Conservation (phyloP, 2,888 invertebrate species). For the Acleris cristana region DNA sequence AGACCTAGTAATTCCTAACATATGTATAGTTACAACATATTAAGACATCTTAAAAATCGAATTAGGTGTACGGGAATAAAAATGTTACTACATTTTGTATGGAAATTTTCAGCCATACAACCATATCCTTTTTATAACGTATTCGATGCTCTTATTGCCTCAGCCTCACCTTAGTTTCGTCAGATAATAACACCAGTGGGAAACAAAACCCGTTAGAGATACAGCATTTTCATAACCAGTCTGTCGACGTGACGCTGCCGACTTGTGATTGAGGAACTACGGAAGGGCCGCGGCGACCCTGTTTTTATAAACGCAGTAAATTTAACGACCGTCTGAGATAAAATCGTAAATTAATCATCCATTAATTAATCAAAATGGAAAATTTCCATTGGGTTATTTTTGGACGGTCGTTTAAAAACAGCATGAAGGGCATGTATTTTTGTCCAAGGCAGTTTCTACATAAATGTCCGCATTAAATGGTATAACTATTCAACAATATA, state of each 20-base stretch:
- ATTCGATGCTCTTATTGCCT: too few species aligned
- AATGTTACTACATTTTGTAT: too few species aligned
- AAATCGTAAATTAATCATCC: slow-evolving; percentile 22
- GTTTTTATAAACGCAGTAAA: not conserved
- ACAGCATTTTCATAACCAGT: slow-evolving; percentile 5
- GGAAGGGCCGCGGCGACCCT: slow-evolving; percentile 11
- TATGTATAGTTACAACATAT: too few species aligned
- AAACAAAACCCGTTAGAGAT: slow-evolving; percentile 17
- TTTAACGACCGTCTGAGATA: slow-evolving; percentile 8
- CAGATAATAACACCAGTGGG: not conserved
- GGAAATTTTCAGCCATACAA: too few species aligned
- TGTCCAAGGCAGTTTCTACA: too few species aligned
- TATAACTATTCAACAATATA: too few species aligned
- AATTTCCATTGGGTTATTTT: not conserved
- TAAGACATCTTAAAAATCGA: too few species aligned
- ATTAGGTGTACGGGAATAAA: too few species aligned
- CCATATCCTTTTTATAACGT: too few species aligned
- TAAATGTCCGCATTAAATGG: too few species aligned
- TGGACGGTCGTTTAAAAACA: not conserved
- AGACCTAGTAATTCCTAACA: too few species aligned
- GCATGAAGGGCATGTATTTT: not conserved
- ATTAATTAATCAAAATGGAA: slow-evolving; percentile 4
- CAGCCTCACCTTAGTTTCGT: too few species aligned
- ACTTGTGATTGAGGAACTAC: not conserved
- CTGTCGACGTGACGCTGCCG: not conserved